Percentiles rank a stretch among this genome's conserved stretches.
Conservation (phyloP, 2,113 vertebrate species). For the Nothoprocta pentlandii region DNA sequence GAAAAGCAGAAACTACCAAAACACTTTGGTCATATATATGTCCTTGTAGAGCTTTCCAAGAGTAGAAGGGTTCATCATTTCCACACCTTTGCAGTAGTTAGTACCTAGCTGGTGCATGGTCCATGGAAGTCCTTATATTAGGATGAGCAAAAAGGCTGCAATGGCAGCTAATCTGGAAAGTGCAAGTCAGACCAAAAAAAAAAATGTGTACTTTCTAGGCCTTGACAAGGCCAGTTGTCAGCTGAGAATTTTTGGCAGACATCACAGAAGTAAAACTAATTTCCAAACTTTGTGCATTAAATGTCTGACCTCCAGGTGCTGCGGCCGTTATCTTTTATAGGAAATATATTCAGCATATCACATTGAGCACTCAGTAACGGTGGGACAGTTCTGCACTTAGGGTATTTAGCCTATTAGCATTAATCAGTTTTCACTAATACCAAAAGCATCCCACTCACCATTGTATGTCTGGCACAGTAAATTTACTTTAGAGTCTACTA, state of each 20-base stretch:
- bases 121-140: neutral
- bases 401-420: neutral
- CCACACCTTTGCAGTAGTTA: neutral
- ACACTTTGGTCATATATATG: neutral
- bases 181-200: neutral
- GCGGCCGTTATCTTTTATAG: neutral
- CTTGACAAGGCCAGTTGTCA: neutral
- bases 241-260: neutral
- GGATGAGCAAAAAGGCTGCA: neutral
- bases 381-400: neutral
- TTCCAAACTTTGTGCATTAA: neutral
- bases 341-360: neutral
- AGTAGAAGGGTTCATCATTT: neutral
- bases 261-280: neutral
- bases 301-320: neutral
- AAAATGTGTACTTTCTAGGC: neutral
- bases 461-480: neutral
- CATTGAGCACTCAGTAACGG: neutral
- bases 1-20: neutral
- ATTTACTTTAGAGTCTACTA: neutral
- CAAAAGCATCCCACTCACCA: neutral
- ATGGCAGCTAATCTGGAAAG: neutral
- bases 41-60: neutral
- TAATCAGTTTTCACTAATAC: neutral
- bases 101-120: neutral